A percentile compares a stretch with the other conserved stretches of the same genome.
Evolutionary conservation across 2,797 vertebrate species (phyloP).

Genomic region (Pagetopsis macropterus): DNA sequence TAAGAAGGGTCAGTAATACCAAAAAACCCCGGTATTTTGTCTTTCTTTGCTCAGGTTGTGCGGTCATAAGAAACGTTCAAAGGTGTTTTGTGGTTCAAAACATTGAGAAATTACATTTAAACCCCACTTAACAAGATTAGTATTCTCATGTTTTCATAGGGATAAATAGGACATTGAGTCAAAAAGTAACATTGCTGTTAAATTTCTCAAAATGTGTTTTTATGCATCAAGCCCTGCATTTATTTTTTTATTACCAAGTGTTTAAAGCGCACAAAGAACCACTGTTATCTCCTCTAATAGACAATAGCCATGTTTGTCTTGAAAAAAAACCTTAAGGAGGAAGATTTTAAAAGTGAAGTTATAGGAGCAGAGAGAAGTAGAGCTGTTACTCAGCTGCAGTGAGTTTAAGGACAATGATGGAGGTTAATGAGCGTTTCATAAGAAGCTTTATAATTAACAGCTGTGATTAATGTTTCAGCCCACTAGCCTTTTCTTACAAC

Average conservation of each 20-base stretch:
- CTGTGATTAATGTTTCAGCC: not conserved
- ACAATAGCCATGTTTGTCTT: not conserved
- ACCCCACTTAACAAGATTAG: not conserved
- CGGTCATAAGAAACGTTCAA: not conserved
- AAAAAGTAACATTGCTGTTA: not conserved
- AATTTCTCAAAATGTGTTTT: slow-evolving; percentile 7
- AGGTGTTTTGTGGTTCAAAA: not conserved
- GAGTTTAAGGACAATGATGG: not conserved
- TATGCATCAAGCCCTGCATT: not conserved
- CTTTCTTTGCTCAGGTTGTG: slow-evolving; percentile 8
- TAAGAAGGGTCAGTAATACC: slow-evolving; percentile 11
- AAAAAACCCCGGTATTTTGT: not conserved
- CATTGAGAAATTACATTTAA: not conserved
- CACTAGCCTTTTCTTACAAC: not conserved
- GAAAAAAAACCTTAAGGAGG: not conserved
- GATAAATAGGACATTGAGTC: not conserved
- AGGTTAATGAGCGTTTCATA: not conserved
- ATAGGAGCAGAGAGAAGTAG: not conserved
- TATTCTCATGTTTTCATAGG: slow-evolving; percentile 3
- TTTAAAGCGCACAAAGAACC: slow-evolving; percentile 13
- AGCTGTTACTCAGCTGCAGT: not conserved
- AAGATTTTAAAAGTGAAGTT: not conserved
- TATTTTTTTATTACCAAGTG: not conserved
- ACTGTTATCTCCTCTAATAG: not conserved
- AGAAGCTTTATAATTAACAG: slow-evolving; percentile 7